Evolutionary conservation across 2,888 invertebrate genomes (phyloP), one percentile per base, ranked within the genome.

Genomic region (Sphaerophoria taeniata): DNA sequence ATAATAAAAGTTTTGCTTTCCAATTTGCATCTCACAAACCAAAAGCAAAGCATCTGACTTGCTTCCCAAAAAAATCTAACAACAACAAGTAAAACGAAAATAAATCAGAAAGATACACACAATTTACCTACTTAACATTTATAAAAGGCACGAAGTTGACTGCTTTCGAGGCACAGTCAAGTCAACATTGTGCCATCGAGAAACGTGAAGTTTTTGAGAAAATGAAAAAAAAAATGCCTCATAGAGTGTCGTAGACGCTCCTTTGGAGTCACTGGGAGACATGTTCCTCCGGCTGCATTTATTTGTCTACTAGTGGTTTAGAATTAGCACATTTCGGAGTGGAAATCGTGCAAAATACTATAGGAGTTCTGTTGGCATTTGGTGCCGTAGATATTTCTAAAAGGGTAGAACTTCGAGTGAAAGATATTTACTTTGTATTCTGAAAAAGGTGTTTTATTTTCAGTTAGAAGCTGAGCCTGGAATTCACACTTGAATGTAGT

Each of bases 381-480:
- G n/a, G 4, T 45, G 45, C 2, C 24, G 24, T 24, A 24, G 24
- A 24, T 24, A 2, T 24, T 24, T 2, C 24, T 24, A 24, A 24
- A 24, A 24, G 24, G 2, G 24, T 2, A 2, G 24, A 24, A 24
- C 24, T 24, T 24, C 24, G 24, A 87, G 87, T 6, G 89, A 89
- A 67, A 88, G 91, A 24, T 90, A 89, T 88, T 88, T 92, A 36
- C 75, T 89, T 2, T 24, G 24, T 24, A 24, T n/a, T 91, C 90
- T 65, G 90, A 90, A 16, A 88, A 90, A 77, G 92, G 91, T 47
- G 73, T 89, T 1, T 51, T 89, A 0, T 2, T 90, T 0, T 87
- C 88, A 39, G 92, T 91, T 69, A 88, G 24, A 53, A 51, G 43
- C n/a, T 36, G 43, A 45, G 45, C 39, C 47, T n/a, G 31, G 53